phyloP scores from a whole-genome alignment of 2,113 vertebrate genomes.

The Tretioscincus oriximinensis region DNA sequence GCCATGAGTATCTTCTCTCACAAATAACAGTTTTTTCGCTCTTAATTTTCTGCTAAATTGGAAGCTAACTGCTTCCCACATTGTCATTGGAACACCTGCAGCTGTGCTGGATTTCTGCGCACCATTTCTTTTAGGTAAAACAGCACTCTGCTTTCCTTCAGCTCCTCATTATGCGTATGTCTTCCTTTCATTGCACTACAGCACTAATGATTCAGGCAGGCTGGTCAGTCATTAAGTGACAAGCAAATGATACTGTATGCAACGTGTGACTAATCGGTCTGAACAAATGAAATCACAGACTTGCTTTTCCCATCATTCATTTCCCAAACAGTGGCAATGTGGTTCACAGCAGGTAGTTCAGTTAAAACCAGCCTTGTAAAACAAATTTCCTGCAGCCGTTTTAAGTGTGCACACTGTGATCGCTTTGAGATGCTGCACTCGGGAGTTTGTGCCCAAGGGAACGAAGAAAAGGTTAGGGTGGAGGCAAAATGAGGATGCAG shows the following conservation, averaged over 20 bases:
- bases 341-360: constrained; percentile 86
- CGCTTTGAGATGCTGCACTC: constrained; percentile 55
- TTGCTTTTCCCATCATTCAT: constrained; percentile 82
- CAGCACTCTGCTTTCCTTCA: constrained; percentile 85
- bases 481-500: constrained; percentile 37
- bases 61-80: constrained; percentile 88
- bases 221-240: constrained; percentile 97
- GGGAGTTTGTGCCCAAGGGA: constrained; percentile 59
- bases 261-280: constrained; percentile 83
- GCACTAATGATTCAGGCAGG: constrained; percentile 86
- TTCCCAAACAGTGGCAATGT: constrained; percentile 80
- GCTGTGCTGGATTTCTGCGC: constrained; percentile 84
- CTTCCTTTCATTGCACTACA: constrained; percentile 87
- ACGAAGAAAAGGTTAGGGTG: constrained; percentile 50
- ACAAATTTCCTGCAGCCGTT: constrained; percentile 83
- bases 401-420: constrained; percentile 55
- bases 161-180: constrained; percentile 86
- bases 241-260: constrained; percentile 96
- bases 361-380: constrained; percentile 91
- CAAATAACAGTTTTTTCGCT: constrained; percentile 89
- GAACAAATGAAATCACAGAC: constrained; percentile 97
- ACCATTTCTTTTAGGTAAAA: constrained; percentile 88
- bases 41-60: constrained; percentile 94
- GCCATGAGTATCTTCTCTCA: constrained; percentile 88
- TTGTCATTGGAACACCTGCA: constrained; percentile 86